Evolutionary conservation across 2,888 invertebrate species (phyloP), one percentile per base, ranked within the genome.

Genomic region (Cryptocheilus praepositus): DNA sequence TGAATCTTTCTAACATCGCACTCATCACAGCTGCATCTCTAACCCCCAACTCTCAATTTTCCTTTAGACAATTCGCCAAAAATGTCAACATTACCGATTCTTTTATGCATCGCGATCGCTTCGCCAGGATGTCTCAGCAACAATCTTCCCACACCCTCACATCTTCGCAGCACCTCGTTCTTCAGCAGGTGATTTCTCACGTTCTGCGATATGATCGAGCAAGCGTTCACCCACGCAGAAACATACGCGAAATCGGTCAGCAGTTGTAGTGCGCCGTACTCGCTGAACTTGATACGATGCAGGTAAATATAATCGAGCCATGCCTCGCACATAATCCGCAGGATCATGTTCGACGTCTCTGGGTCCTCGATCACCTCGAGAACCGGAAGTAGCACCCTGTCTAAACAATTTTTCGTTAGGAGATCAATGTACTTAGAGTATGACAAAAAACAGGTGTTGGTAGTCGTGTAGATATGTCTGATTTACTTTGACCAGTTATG

Each of bases 291-390:
- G 22, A 96, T 94, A 87, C 93, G 93, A 74, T 94, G 93, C 55
- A 93, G 92, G 85, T 95, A 95, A 76, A 96, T 96, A 81, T 95
- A 95, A 86, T 96, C 95, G 60, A 96, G 89, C 96, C 96, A 96
- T 0, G 96, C 93, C 86, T 96, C 96, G 83, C 96, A 95, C 90
- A 95, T 93, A 36, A 96, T 93, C 84, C 93, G 93, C 43, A 96
- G 89, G 60, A 95, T 92, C 91, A 95, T 93, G 81, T 95, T 94
- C 25, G 94, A 91, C 51, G 95, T 94, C 5, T 92, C 90, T 58
- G 93, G 91, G 82, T 96, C 94, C 61, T 92, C 92, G 3, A 95
- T 94, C 53, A 96, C 94, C 76, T 91, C 91, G 79, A 95, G 90
- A n/a, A 95, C 94, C 0, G 96, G 96, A 65, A 93, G 89, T 73